Conservation (phyloP, 2,888 invertebrate genomes). For the Incurvaria masculella region DNA sequence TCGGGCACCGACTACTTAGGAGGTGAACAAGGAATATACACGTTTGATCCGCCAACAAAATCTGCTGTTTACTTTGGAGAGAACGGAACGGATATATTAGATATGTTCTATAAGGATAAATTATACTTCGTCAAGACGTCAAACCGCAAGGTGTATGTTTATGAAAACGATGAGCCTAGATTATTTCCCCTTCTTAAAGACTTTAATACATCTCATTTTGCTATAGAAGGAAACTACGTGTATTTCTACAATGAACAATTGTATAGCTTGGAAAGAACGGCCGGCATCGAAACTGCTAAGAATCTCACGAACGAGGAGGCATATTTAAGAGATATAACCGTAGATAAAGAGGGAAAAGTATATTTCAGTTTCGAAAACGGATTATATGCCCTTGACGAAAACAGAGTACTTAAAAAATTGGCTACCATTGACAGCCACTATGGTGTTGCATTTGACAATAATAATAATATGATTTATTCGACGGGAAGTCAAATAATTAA, state of each 20-base stretch:
- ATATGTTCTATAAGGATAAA: constrained; percentile 26
- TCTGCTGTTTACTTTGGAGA: constrained; percentile 25
- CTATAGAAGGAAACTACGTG: not conserved
- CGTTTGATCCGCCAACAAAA: constrained; percentile 28
- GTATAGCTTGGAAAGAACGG: constrained; percentile 30
- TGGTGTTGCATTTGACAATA: too few relatives aligned
- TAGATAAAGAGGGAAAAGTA: constrained; percentile 27
- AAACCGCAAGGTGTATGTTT: constrained; percentile 34
- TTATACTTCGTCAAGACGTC: constrained; percentile 32
- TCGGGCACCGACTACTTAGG: constrained; percentile 34
- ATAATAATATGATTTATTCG: too few relatives aligned
- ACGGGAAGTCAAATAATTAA: too few relatives aligned
- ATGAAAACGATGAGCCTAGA: constrained; percentile 23
- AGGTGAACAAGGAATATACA: constrained; percentile 35
- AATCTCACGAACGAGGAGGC: constrained; percentile 18
- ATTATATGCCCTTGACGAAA: constrained; percentile 28
- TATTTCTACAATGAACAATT: constrained; percentile 27
- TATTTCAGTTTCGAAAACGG: constrained; percentile 30
- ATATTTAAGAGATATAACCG: constrained; percentile 28
- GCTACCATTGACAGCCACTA: too few relatives aligned
- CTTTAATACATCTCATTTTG: constrained; percentile 23
- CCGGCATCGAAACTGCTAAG: constrained; percentile 21
- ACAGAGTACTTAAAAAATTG: constrained; percentile 19
- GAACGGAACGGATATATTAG: constrained; percentile 30
- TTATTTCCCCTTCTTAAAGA: constrained; percentile 35